Base-by-base conservation (phyloP, 2,113 vertebrate species). In the Megatriorchis doriae region DNA sequence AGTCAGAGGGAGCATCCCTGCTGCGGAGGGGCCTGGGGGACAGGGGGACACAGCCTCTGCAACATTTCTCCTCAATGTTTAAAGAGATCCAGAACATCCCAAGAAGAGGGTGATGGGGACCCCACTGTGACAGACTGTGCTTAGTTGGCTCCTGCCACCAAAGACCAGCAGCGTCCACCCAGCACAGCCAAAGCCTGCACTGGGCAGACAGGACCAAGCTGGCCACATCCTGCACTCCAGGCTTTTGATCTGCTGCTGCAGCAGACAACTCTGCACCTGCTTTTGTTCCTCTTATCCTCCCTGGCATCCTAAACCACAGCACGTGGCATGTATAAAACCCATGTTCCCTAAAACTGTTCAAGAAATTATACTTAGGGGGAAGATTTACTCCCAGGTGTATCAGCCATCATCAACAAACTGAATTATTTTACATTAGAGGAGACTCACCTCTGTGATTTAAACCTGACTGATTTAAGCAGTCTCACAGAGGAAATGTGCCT, bases 401-500 rank as follows among this genome's bases (percentile, higher is more conserved):
- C 50, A 36, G 32, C 53, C 7, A 31, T 98, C 12, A 72, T 98
- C 11, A 92, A 96, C 66, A 97, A 74, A 19, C 81, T 98, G 45
- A 98, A 73, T 67, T 77, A 96, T 71, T 90, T 93, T 32, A 97
- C 81, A 1, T 94, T 98, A 68, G 88, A 79, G 13, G 38, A 87
- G 70, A 93, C 98, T 67, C 96, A 81, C 80, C 81, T 99, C 88
- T 96, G 97, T 45, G 25, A 82, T 36, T 97, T 98, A 65, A 94
- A 96, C 81, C 45, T 59, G 56, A 18, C 47, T 6, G 78, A 91
- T 45, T 78, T 96, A 10, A 52, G 58, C 34, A 62, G 32, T 36
- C 81, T 98, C n/a, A 92, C 98, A 50, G 96, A 96, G 50, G 52
- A 97, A 43, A 96, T 97, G 88, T 99, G 98, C 87, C 84, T 95